Conservation (phyloP, 2,888 invertebrate genomes). For the Chymomyza amoena region DNA sequence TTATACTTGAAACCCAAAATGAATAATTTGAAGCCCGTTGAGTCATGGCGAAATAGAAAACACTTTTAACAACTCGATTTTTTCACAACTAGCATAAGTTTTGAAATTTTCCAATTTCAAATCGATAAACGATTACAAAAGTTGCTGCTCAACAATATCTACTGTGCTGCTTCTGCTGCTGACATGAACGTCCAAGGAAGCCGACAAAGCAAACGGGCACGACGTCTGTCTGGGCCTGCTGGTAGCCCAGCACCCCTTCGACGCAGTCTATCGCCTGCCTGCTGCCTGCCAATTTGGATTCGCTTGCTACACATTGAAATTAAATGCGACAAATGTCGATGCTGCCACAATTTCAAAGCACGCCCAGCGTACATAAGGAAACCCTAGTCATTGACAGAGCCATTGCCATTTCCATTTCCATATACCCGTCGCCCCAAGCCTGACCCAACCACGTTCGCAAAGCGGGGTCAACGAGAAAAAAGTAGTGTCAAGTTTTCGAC, state of each 20-base stretch:
- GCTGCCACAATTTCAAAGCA: slow-evolving; percentile 24
- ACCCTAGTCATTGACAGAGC: background rate
- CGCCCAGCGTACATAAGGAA: background rate
- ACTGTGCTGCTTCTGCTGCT: background rate
- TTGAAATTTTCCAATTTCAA: background rate
- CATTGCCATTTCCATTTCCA: background rate
- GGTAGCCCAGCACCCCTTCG: background rate
- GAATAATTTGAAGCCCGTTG: background rate
- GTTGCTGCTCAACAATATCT: background rate
- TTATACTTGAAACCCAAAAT: background rate
- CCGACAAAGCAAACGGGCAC: background rate
- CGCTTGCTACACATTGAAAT: slow-evolving; percentile 30
- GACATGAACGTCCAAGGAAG: background rate
- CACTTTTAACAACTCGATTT: too few relatives aligned
- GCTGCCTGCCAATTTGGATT: slow-evolving; percentile 36
- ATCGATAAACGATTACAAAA: background rate
- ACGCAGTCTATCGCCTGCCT: slow-evolving; percentile 29
- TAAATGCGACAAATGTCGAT: slow-evolving; percentile 37
- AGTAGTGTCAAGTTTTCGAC: slow-evolving; percentile 48
- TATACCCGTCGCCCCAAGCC: slow-evolving; percentile 17
- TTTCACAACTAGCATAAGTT: background rate
- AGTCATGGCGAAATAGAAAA: too few relatives aligned
- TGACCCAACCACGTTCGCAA: slow-evolving; percentile 29
- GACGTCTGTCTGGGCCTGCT: background rate
- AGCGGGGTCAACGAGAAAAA: background rate